A percentile compares a stretch with the other conserved stretches of the same genome.
These are phyloP conservation scores for Oligia latruncula DNA, from an alignment of 2,888 invertebrate genomes.

Conservation along the genomic window DNA sequence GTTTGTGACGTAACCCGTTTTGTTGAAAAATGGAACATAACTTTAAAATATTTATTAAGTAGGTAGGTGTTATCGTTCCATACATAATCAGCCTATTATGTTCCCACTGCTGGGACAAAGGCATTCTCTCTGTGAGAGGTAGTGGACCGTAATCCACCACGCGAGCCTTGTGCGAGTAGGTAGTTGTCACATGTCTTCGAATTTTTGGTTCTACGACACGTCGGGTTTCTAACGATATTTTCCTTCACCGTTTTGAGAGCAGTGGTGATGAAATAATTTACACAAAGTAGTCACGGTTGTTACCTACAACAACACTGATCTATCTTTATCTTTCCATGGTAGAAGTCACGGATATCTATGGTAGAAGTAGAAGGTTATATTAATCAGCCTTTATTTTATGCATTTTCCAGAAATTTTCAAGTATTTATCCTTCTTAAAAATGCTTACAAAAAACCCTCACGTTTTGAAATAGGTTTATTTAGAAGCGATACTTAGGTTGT, in stretches of 20 bases:
- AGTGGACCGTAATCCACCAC: neutral
- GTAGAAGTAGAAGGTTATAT: neutral
- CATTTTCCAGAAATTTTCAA: neutral
- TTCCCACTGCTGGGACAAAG: neutral
- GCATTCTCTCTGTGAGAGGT: neutral
- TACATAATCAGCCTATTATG: neutral
- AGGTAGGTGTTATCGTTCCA: neutral
- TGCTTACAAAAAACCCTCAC: neutral
- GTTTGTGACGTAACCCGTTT: neutral
- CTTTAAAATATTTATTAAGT: neutral
- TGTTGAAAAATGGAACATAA: neutral
- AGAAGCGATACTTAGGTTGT: neutral
- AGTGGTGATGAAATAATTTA: no score
- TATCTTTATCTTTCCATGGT: neutral
- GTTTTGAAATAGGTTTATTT: neutral
- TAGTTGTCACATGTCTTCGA: neutral
- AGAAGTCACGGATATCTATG: neutral
- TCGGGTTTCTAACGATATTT: no score
- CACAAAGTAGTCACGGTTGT: neutral
- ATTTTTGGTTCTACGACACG: no score
- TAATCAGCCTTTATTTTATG: neutral
- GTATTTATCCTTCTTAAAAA: neutral
- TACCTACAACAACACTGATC: neutral
- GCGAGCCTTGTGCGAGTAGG: neutral
- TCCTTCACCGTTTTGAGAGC: no score